Conservation (phyloP, 2,797 vertebrate species). For the Pseudochirops cupreus region DNA sequence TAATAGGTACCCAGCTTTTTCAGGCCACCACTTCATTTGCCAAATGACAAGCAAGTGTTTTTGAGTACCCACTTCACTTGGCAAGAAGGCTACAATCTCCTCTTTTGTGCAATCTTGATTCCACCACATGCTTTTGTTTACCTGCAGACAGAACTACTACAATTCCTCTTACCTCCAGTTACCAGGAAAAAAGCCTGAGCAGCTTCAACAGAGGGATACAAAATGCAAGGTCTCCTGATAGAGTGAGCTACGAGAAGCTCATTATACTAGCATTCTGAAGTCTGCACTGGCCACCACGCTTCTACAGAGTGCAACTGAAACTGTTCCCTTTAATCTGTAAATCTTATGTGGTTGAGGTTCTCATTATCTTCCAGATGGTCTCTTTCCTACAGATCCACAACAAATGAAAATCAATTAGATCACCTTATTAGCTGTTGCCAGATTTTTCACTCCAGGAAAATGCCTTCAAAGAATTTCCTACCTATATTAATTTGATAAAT, state of each 20-base stretch:
- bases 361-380: background rate
- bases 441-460: constrained; percentile 2
- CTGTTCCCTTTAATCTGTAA: constrained; percentile 2
- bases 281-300: background rate
- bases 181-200: background rate
- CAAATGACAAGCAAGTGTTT: constrained; percentile 45
- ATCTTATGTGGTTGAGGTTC: background rate
- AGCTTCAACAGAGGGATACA: background rate
- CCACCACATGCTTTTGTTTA: constrained; percentile 23
- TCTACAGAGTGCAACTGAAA: background rate
- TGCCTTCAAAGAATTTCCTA: background rate
- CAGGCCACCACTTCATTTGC: constrained; percentile 11
- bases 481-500: constrained; percentile 1
- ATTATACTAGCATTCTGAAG: background rate
- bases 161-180: background rate
- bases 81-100: background rate
- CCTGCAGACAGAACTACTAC: constrained; percentile 38
- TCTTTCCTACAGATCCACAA: constrained; percentile 5
- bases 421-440: constrained; percentile 3
- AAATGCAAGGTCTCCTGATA: background rate
- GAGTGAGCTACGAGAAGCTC: background rate
- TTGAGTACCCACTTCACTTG: constrained; percentile 31
- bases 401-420: background rate
- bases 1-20: constrained; percentile 4
- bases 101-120: constrained; percentile 38